phyloP scores from a whole-genome alignment of 2,888 invertebrate genomes.

The Crioceris asparagi region DNA sequence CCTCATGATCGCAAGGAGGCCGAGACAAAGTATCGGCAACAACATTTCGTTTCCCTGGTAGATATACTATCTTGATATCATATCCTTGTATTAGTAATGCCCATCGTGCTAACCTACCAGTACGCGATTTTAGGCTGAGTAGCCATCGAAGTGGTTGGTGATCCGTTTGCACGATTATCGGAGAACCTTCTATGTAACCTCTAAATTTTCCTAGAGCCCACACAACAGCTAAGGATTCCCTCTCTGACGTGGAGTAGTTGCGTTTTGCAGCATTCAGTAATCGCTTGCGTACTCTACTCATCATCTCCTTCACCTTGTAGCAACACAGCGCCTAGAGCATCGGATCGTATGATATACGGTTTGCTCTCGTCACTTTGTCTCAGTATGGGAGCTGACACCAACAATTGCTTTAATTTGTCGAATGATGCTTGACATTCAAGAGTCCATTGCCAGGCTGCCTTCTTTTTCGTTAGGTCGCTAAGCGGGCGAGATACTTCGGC shows the following conservation, averaged over 20 bases:
- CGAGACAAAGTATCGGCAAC: conserved; percentile 31
- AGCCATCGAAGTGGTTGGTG: conserved; percentile 38
- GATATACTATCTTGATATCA: conserved; percentile 29
- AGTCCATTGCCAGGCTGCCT: conserved; percentile 10
- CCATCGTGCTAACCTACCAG: conserved; percentile 35
- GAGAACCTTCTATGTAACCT: conserved; percentile 29
- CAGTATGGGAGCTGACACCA: conserved; percentile 19
- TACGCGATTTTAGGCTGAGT: conserved; percentile 28
- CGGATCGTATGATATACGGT: conserved; percentile 20
- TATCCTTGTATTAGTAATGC: too few species aligned
- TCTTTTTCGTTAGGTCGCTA: conserved; percentile 12
- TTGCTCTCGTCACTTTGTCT: conserved; percentile 14
- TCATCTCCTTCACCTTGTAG: conserved; percentile 19
- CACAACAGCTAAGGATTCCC: conserved; percentile 11
- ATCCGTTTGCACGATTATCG: conserved; percentile 32
- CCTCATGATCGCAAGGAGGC: too few species aligned
- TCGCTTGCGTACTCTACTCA: too few species aligned
- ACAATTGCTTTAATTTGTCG: conserved; percentile 9
- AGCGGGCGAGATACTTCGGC: conserved; percentile 14
- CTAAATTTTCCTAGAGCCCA: conserved; percentile 11
- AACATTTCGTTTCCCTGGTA: conserved; percentile 28
- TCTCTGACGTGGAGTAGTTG: too few species aligned
- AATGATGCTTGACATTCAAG: conserved; percentile 13
- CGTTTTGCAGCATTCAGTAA: too few species aligned
- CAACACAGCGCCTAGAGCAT: conserved; percentile 19